Evolutionary conservation across 1,140 invertebrate genomes (phyloP).

Genomic region (Drosophila simulans): DNA sequence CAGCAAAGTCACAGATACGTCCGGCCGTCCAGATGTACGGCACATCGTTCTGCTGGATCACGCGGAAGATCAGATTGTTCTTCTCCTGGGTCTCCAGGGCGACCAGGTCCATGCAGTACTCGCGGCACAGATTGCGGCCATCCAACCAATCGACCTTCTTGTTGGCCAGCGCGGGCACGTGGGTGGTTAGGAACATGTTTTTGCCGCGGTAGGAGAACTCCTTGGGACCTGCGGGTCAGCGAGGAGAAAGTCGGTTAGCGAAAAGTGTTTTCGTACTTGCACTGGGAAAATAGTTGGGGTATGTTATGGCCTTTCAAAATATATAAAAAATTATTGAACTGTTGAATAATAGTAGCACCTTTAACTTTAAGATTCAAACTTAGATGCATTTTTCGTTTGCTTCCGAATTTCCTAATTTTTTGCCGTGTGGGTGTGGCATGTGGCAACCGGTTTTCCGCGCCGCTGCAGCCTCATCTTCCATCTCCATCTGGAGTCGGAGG

Average conservation of each 20-base stretch:
- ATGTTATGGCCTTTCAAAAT: neutral
- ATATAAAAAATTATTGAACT: no score
- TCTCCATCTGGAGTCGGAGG: neutral
- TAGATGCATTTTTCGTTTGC: no score
- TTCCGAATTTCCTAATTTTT: neutral
- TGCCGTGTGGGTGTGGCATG: slow-evolving; percentile 32
- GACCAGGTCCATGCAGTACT: slow-evolving; percentile 96
- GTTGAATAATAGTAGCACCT: no score
- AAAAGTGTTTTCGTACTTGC: neutral
- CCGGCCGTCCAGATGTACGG: slow-evolving; percentile 97
- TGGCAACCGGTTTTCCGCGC: slow-evolving; percentile 28
- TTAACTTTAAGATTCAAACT: no score
- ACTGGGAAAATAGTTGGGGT: neutral
- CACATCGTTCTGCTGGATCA: slow-evolving; percentile 94
- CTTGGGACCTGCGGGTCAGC: slow-evolving; percentile 90
- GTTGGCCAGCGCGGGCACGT: slow-evolving; percentile 90
- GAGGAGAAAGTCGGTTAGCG: neutral
- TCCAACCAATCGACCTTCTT: slow-evolving; percentile 95
- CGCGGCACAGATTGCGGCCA: slow-evolving; percentile 94
- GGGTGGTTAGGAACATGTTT: slow-evolving; percentile 95
- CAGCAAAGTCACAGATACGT: slow-evolving; percentile 96
- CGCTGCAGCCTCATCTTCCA: slow-evolving; percentile 28
- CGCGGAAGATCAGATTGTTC: slow-evolving; percentile 93
- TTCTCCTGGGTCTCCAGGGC: slow-evolving; percentile 95
- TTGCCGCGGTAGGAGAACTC: slow-evolving; percentile 94